A percentile compares a stretch with the other conserved stretches of the same genome.
Conservation (phyloP, 2,797 vertebrate species). For the Caiman crocodilus region DNA sequence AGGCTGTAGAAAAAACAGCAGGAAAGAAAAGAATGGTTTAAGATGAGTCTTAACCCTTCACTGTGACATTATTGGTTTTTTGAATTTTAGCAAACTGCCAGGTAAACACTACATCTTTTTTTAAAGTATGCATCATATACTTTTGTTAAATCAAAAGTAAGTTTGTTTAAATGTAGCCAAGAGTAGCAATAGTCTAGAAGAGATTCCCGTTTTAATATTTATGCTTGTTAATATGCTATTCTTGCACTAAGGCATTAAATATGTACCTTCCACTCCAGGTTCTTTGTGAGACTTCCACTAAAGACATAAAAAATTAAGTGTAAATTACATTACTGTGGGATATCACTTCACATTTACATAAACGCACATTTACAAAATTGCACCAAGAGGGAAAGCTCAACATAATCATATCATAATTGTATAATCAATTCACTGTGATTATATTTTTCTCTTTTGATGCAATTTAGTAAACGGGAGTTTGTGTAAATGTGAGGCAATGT, state of each 20-base stretch:
- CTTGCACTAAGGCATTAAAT: conserved; percentile 39
- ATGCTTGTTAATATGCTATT: conserved; percentile 41
- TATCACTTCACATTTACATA: conserved; percentile 76
- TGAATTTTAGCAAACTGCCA: background rate
- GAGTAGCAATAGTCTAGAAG: background rate
- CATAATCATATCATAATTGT: conserved; percentile 78
- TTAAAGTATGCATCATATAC: accelerated
- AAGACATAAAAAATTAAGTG: conserved; percentile 22
- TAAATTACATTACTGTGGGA: conserved; percentile 69
- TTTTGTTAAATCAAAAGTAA: background rate
- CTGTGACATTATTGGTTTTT: background rate
- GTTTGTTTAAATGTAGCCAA: background rate
- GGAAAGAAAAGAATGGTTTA: background rate
- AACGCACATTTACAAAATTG: conserved; percentile 77
- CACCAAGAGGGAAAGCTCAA: conserved; percentile 70
- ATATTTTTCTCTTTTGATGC: conserved; percentile 77
- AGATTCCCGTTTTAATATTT: background rate
- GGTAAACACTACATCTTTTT: background rate
- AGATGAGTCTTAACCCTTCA: background rate
- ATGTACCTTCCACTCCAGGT: background rate
- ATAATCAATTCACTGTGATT: conserved; percentile 78
- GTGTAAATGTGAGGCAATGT: conserved; percentile 54
- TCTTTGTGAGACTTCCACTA: conserved; percentile 40
- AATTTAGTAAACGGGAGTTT: conserved; percentile 73
- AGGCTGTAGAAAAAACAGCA: background rate